These are phyloP conservation scores for Drosophila neoperkinsi DNA, from an alignment of 2,888 invertebrate species.

Conservation along the genomic window DNA sequence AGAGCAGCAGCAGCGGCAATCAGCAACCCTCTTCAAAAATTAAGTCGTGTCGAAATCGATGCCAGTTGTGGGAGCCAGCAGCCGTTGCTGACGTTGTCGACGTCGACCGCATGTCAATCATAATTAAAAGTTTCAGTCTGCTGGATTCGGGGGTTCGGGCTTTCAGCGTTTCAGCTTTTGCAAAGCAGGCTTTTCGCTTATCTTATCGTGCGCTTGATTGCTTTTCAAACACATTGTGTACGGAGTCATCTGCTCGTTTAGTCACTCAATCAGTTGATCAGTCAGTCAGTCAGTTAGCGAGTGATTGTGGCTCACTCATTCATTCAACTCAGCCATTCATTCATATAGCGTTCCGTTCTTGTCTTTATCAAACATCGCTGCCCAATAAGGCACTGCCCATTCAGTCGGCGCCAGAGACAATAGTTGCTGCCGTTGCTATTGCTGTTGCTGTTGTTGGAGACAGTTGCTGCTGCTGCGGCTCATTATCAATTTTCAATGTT, in stretches of 20 bases:
- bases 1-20: slow-evolving; percentile 44
- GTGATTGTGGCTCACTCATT: slow-evolving; percentile 41
- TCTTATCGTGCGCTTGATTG: slow-evolving; percentile 77
- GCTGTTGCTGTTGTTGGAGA: slow-evolving; percentile 8
- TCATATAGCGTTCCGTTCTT: slow-evolving; percentile 36
- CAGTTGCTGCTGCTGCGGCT: slow-evolving; percentile 47
- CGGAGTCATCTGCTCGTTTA: slow-evolving; percentile 40
- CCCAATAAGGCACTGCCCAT: slow-evolving; percentile 59
- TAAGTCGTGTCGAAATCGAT: slow-evolving; percentile 79
- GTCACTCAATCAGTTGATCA: slow-evolving; percentile 15
- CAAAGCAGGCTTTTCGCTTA: slow-evolving; percentile 45
- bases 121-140: slow-evolving; percentile 70
- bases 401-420: slow-evolving; percentile 15
- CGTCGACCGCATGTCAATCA: slow-evolving; percentile 77
- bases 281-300: slow-evolving; percentile 28
- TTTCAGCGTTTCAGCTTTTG: slow-evolving; percentile 34
- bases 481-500: slow-evolving; percentile 77
- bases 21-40: slow-evolving; percentile 77
- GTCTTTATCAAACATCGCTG: slow-evolving; percentile 55
- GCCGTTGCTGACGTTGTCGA: slow-evolving; percentile 20
- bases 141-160: slow-evolving; percentile 5
- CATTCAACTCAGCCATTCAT: slow-evolving; percentile 48
- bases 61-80: slow-evolving; percentile 61
- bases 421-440: slow-evolving; percentile 7
- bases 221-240: slow-evolving; percentile 53